Base-by-base conservation (phyloP, 2,888 invertebrate species). In the Xestia c-nigrum region DNA sequence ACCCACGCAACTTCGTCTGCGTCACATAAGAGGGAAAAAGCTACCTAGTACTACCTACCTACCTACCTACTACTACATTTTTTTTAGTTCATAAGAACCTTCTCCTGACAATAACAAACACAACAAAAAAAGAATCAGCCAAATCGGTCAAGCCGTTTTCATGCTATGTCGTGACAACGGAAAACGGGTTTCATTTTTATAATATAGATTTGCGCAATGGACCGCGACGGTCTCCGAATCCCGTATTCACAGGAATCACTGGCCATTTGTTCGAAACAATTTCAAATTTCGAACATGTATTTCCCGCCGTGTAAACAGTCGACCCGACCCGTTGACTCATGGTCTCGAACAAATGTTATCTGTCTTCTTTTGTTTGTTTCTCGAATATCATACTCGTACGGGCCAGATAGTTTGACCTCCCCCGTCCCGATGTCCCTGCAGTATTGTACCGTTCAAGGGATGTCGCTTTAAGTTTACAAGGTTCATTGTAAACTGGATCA, bases 361-460 rank as follows among this genome's bases (percentile, higher is more conserved):
- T 94, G 93, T 96, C 95, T 94, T 93, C 94, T 94, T 95, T 95
- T 95, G 95, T 96, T 96, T 96, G 95, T 96, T 95, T 94, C 94
- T 95, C 92, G 91, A 94, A 94, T 94, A 94, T 94, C 94, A 94
- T 93, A 92, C 93, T 79, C 78, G 72, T 80, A 65, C 74, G 75
- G 86, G 76, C 94, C 93, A 91, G 87, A 64, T 69, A 73, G 52
- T 55, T 63, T 83, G 94, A 90, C 81, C 93, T 85, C 43, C 87
- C 87, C 71, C 76, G n/a, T 80, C 65, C 79, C 83, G 81, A 78
- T 57, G 77, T 24, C 46, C 71, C 64, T 80, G 74, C 74, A 74
- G 74, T 59, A 74, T 47, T 66, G 50, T 63, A 72, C 74, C 40
- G 63, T 71, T 59, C 43, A 43, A 86, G 80, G 79, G 77, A 86